Evolutionary conservation across 2,113 vertebrate genomes (phyloP), one percentile per base, ranked within the genome.

Genomic region (Pipra filicauda): DNA sequence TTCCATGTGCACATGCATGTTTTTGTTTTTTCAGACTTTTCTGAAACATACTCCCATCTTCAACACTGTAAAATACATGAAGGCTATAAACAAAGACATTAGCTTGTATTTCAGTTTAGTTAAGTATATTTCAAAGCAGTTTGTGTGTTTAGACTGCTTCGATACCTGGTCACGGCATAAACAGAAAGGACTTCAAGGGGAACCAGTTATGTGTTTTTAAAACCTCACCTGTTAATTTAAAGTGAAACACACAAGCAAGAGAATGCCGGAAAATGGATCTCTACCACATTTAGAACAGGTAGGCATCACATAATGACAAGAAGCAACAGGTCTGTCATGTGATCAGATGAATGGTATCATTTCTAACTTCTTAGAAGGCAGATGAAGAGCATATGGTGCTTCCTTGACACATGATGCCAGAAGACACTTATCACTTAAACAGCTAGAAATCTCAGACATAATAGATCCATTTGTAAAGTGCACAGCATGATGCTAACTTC

Each of bases 361-460:
- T 71, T 95, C 69, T 90, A 95, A 88, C 86, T 96, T 96, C 89
- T 95, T 95, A 94, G 95, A 95, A 97, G 82, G 96, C 69, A 89
- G 81, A 91, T 6, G 37, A 88, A 51, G 81, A 95, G 92, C 46
- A 74, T 86, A 91, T 70, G 75, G 72, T 93, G 54, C n/a, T 96
- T 96, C 74, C 57, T 92, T 97, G 91, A 95, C 71, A 88, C 62
- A 86, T 92, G 70, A 96, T 85, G 83, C 87, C 48, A 2, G 84
- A 88, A 80, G 82, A 96, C 85, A 89, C 64, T 93, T 91, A 91
- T 64, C 48, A 75, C 51, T 89, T 95, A 94, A 90, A 97, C 75
- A 93, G 51, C 66, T 90, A 91, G 59, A 79, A 85, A 81, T 83
- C 78, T 92, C 67, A 89, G 83, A 81, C 80, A 85, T 91, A 95